These are phyloP conservation scores for Perca fluviatilis DNA, from an alignment of 2,113 vertebrate species.

Conservation along the genomic window DNA sequence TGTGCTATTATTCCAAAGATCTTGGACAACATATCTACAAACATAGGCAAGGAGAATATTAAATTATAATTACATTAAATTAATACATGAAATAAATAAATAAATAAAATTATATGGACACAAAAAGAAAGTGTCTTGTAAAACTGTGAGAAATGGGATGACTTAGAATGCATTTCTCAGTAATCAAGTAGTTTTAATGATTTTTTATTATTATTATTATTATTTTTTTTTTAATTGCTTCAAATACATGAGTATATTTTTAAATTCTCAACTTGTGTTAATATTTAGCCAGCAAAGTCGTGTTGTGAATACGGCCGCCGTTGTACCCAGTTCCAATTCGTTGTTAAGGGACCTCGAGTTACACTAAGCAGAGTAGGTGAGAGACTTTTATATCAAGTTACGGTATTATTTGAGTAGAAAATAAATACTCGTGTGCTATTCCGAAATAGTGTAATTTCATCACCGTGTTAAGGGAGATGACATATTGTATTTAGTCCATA, in stretches of 20 bases:
- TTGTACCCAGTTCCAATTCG: neutral
- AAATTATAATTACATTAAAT: neutral
- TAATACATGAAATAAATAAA: neutral
- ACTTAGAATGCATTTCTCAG: neutral
- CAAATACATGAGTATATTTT: neutral
- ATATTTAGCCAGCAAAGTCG: neutral
- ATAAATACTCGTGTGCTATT: accelerated
- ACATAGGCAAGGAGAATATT: neutral
- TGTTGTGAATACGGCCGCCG: neutral
- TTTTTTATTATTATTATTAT: too few relatives aligned
- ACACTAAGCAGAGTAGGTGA: neutral
- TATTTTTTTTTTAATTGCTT: neutral
- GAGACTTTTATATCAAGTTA: neutral
- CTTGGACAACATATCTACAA: neutral
- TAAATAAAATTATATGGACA: neutral
- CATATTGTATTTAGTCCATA: too few relatives aligned
- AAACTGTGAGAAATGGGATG: neutral
- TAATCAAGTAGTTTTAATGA: neutral
- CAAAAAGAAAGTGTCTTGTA: neutral
- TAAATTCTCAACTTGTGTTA: neutral
- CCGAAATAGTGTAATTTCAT: accelerated
- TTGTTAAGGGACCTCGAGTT: neutral
- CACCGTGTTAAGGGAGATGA: accelerated
- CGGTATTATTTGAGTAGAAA: neutral
- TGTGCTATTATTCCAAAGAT: neutral